phyloP scores from a whole-genome alignment of 2,888 invertebrate genomes.

The Scotopteryx bipunctaria region DNA sequence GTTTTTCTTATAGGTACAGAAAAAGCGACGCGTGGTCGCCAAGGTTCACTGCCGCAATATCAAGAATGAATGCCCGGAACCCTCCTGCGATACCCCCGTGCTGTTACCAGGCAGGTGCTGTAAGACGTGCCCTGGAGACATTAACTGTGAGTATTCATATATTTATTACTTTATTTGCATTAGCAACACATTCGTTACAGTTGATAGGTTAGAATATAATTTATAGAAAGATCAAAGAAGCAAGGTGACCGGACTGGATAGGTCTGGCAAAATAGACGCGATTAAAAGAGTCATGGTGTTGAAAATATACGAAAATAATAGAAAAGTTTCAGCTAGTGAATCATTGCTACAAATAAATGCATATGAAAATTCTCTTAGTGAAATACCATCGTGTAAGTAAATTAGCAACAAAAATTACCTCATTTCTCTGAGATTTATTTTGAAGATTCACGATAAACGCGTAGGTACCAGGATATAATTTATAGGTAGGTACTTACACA shows the following conservation, averaged over 20 bases:
- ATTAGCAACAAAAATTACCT: neutral
- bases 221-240: slow-evolving; percentile 27
- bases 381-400: neutral
- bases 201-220: slow-evolving; percentile 23
- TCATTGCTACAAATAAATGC: slow-evolving; percentile 13
- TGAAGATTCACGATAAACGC: too few relatives aligned
- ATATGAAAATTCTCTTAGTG: neutral
- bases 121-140: slow-evolving; percentile 94
- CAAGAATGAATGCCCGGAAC: slow-evolving; percentile 95
- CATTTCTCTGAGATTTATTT: slow-evolving; percentile 1
- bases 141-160: slow-evolving; percentile 84
- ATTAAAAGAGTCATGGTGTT: slow-evolving; percentile 20
- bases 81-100: slow-evolving; percentile 93
- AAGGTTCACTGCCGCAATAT: slow-evolving; percentile 95
- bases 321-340: slow-evolving; percentile 5
- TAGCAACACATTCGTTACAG: slow-evolving; percentile 16
- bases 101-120: slow-evolving; percentile 94
- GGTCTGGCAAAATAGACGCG: slow-evolving; percentile 12
- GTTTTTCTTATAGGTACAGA: slow-evolving; percentile 87
- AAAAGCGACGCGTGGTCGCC: slow-evolving; percentile 94
- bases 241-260: slow-evolving; percentile 22
- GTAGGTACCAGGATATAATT: too few relatives aligned
- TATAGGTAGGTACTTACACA: too few relatives aligned
- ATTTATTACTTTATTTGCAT: slow-evolving; percentile 24
- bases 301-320: slow-evolving; percentile 14